Conservation (phyloP, 2,797 vertebrate genomes). For the Pantherophis alleghaniensis region DNA sequence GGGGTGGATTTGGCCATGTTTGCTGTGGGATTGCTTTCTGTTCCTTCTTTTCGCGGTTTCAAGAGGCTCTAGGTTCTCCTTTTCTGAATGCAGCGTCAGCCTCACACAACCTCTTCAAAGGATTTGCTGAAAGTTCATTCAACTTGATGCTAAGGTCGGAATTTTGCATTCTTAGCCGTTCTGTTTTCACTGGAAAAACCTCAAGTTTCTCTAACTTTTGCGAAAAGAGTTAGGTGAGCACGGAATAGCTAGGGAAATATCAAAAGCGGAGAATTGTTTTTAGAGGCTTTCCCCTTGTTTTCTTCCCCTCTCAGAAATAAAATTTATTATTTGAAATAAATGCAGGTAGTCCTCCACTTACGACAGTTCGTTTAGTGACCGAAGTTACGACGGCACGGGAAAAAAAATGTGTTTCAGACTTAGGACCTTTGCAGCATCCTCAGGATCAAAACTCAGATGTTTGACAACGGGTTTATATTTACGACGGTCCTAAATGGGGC, state of each 20-base stretch:
- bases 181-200: not conserved
- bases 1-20: too few species aligned
- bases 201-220: not conserved
- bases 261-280: not conserved
- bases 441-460: not conserved
- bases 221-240: not conserved
- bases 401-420: not conserved
- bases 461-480: not conserved
- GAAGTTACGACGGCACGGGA: fast-evolving
- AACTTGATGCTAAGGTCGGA: not conserved
- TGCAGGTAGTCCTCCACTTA: not conserved
- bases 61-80: not conserved
- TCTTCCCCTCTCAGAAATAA: not conserved
- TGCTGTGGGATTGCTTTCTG: not conserved
- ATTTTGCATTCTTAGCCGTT: too few species aligned
- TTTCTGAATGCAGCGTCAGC: not conserved
- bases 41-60: not conserved
- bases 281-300: not conserved
- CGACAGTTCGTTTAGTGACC: not conserved
- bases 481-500: not conserved
- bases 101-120: too few species aligned
- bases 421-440: not conserved
- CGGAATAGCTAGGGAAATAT: not conserved
- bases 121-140: not conserved
- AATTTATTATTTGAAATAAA: not conserved